phyloP scores from a whole-genome alignment of 2,888 invertebrate genomes.

The Drosophila phalerata region DNA sequence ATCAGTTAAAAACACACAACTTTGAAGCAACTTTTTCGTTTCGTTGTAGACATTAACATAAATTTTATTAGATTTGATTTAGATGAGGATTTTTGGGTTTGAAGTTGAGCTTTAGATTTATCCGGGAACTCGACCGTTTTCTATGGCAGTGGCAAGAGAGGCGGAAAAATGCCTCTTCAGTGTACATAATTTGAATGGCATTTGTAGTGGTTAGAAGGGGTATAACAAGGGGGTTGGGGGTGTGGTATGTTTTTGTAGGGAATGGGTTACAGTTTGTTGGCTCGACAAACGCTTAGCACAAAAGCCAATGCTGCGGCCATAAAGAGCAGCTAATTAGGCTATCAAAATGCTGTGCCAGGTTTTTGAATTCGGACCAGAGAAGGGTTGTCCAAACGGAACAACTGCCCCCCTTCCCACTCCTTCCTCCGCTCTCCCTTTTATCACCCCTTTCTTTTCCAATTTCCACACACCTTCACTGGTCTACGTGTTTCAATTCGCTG shows the following conservation, averaged over 20 bases:
- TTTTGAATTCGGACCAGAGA: conserved; percentile 1
- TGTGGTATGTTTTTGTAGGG: not conserved
- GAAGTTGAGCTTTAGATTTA: conserved; percentile 12
- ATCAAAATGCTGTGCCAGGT: conserved; percentile 67
- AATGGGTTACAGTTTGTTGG: conserved; percentile 54
- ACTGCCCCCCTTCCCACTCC: conserved; percentile 33
- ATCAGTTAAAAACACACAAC: not conserved
- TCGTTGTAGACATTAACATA: conserved; percentile 48
- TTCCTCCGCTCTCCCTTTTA: not conserved
- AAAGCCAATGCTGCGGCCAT: conserved; percentile 65
- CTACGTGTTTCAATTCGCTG: conserved; percentile 51
- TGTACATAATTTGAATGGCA: conserved; percentile 73
- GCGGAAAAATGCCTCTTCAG: conserved; percentile 69
- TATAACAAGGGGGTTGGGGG: not conserved
- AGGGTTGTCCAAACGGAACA: conserved; percentile 59
- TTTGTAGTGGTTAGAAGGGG: conserved; percentile 6
- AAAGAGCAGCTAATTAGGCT: conserved; percentile 79
- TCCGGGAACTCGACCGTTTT: conserved; percentile 63
- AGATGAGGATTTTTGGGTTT: not conserved
- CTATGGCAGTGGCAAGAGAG: conserved; percentile 77
- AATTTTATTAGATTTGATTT: conserved; percentile 43
- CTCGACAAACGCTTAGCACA: conserved; percentile 73
- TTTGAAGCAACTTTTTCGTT: conserved; percentile 19
- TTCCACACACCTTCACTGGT: conserved; percentile 13
- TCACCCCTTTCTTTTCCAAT: not conserved